Base-by-base conservation (phyloP, 2,888 invertebrate species). In the Onchidella celtica region DNA sequence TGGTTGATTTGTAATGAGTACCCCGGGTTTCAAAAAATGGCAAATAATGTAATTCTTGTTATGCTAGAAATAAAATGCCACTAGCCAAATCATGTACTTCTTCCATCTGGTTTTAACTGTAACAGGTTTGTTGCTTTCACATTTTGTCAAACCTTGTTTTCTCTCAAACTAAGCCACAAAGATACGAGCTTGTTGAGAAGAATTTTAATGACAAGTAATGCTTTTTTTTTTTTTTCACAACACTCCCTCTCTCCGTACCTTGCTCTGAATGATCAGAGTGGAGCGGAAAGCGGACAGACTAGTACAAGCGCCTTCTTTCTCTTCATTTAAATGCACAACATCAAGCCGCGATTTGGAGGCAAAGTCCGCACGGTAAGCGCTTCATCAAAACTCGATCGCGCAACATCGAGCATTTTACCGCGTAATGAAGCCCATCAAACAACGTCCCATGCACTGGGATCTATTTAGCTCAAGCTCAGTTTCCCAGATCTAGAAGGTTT, bases 251-350 rank as follows among this genome's bases (percentile, higher is more conserved):
- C 32, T 55, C 72, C n/a, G 1, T 29, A 34, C n/a, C 27, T 27
- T 6, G 55, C 17, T n/a, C 32, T 32, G 32, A 11, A 17, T n/a
- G 32, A 14, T 29, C 17, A 57, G 55, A 29, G 55, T 24, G n/a
- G 34, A 72, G 72, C 21, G 32, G 32, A 3, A 2, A 11, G 47
- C 47, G 32, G 55, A 55, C 38, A 57, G 32, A 6, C n/a, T n/a
- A n/a, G n/a, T n/a, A n/a, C n/a, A n/a, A n/a, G n/a, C n/a, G n/a
- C n/a, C n/a, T n/a, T n/a, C 24, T 61, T n/a, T 36, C 73, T 61
- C 32, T 61, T 73, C n/a, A 59, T 73, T 59, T 59, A 59, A 61
- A 73, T 73, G 59, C 59, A 65, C 65, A 75, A 40, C 65, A 65
- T 11, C 32, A 6, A 21, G 47, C 9, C 21, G 65, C 24, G 75